phyloP scores from a whole-genome alignment of 2,113 vertebrate genomes.

The Scatophagus argus region DNA sequence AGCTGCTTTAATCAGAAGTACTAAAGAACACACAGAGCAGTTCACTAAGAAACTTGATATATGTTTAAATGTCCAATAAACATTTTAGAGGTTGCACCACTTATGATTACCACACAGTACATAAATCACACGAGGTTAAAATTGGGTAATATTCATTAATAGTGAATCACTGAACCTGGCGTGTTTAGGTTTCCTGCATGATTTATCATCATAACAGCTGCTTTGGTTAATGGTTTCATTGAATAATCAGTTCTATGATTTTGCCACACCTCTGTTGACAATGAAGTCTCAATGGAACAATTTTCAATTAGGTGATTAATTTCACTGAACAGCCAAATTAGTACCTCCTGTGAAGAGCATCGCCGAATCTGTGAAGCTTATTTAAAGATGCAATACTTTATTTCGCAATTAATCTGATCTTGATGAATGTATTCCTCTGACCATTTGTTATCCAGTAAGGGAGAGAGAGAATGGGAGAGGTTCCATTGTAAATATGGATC shows the following conservation, averaged over 20 bases:
- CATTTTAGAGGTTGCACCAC: constrained; percentile 29
- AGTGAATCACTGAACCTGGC: constrained; percentile 22
- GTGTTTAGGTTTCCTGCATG: constrained; percentile 61
- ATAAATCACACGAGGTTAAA: constrained; percentile 63
- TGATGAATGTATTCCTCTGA: constrained; percentile 44
- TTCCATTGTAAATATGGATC: constrained; percentile 71
- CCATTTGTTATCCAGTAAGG: constrained; percentile 42
- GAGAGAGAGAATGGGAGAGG: constrained; percentile 22
- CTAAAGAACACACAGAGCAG: background rate
- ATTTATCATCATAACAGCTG: constrained; percentile 63
- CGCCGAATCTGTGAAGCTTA: constrained; percentile 19
- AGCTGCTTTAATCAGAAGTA: constrained; percentile 2
- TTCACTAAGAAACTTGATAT: constrained; percentile 31
- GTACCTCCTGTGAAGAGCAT: constrained; percentile 40
- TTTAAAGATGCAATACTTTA: constrained; percentile 28
- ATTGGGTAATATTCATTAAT: constrained; percentile 60
- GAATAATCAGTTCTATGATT: constrained; percentile 63
- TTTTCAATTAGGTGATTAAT: constrained; percentile 75
- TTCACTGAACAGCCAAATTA: constrained; percentile 60
- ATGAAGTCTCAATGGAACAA: constrained; percentile 50
- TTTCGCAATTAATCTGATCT: constrained; percentile 52
- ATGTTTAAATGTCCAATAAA: constrained; percentile 26
- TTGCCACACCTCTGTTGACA: constrained; percentile 50
- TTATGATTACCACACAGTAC: constrained; percentile 38
- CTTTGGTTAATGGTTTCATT: constrained; percentile 61